phyloP scores from a whole-genome alignment of 2,888 invertebrate species.

The Tortricodes alternella region DNA sequence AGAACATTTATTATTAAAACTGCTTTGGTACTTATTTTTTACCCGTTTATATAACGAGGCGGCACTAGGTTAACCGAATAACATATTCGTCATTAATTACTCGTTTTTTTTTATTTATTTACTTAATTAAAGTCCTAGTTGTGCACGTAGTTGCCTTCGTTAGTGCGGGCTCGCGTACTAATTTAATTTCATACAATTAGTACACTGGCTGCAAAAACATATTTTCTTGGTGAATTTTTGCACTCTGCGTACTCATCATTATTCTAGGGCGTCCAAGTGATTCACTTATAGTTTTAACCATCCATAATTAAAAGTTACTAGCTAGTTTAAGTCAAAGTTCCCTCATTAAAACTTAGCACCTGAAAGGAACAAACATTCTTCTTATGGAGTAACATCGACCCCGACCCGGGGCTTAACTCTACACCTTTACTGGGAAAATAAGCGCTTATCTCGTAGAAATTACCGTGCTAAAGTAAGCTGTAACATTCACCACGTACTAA shows the following conservation, averaged over 20 bases:
- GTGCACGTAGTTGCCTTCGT: slow-evolving; percentile 5
- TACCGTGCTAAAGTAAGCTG: slow-evolving; percentile 25
- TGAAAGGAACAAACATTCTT: slow-evolving; percentile 70
- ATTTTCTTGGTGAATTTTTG: slow-evolving; percentile 41
- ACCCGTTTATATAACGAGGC: neutral
- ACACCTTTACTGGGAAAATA: slow-evolving; percentile 31
- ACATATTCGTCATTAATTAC: neutral
- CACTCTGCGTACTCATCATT: slow-evolving; percentile 58
- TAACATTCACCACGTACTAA: slow-evolving; percentile 27
- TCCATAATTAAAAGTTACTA: slow-evolving; percentile 74
- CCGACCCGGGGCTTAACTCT: slow-evolving; percentile 37
- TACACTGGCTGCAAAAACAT: slow-evolving; percentile 33
- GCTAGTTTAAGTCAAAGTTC: slow-evolving; percentile 72
- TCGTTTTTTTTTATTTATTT: neutral
- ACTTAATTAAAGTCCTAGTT: neutral
- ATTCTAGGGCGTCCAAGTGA: slow-evolving; percentile 55
- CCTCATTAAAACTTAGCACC: slow-evolving; percentile 76
- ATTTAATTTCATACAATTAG: slow-evolving; percentile 29
- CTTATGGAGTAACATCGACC: slow-evolving; percentile 54
- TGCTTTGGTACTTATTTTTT: neutral
- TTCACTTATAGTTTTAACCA: slow-evolving; percentile 55
- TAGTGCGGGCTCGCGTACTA: neutral
- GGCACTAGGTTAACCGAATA: neutral
- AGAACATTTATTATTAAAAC: no score
- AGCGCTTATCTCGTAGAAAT: slow-evolving; percentile 26